These are phyloP conservation scores for Corythucha ciliata DNA, from an alignment of 2,888 invertebrate genomes.

Conservation along the genomic window DNA sequence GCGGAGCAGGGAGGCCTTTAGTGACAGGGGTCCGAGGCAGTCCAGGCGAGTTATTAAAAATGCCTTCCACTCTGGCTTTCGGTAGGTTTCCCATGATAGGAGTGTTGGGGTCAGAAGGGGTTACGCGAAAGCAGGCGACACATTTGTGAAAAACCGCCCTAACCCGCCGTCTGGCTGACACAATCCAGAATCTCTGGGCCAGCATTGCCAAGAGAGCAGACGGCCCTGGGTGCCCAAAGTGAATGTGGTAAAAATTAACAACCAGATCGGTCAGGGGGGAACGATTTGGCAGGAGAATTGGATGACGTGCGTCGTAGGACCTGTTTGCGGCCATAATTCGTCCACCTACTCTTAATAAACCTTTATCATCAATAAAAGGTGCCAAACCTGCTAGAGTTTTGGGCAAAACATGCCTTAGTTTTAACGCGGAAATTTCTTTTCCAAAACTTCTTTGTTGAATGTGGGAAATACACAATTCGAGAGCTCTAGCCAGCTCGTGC, in stretches of 20 bases:
- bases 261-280: not conserved
- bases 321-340: not conserved
- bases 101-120: not conserved
- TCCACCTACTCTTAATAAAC: not conserved
- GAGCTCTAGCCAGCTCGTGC: too few species aligned
- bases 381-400: not conserved
- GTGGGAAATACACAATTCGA: too few species aligned
- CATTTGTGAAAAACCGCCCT: not conserved
- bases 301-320: not conserved
- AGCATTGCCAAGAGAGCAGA: not conserved
- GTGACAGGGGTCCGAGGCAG: not conserved
- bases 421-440: too few species aligned
- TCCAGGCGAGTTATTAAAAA: not conserved
- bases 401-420: too few species aligned
- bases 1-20: not conserved
- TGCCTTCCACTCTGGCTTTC: not conserved
- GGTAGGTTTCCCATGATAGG: not conserved
- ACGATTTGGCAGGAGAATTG: not conserved
- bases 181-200: not conserved
- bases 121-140: not conserved
- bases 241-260: not conserved
- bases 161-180: not conserved
- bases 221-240: not conserved
- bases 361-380: not conserved
- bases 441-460: too few species aligned